Evolutionary conservation across 2,113 vertebrate genomes (phyloP).

Genomic region (Apodemus speciosus): DNA sequence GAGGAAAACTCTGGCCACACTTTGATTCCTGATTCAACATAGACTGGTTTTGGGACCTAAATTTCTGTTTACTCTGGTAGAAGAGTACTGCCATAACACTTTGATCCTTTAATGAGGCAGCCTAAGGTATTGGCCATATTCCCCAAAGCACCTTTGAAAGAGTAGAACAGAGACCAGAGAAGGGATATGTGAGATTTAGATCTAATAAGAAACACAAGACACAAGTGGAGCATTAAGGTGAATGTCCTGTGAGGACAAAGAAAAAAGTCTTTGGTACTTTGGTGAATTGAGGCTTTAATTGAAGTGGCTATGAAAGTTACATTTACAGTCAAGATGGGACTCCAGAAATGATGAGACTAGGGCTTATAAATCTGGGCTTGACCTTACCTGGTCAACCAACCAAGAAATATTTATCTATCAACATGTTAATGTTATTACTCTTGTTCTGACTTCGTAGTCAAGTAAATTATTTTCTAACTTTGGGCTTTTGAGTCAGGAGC

Average conservation of each 20-base stretch:
- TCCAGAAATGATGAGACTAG: not conserved
- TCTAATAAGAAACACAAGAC: not conserved
- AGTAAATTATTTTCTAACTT: not conserved
- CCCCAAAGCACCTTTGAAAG: not conserved
- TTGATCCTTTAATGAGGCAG: not conserved
- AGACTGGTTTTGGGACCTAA: not conserved
- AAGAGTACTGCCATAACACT: not conserved
- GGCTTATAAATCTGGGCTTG: not conserved
- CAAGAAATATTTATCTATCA: not conserved
- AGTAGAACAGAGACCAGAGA: not conserved
- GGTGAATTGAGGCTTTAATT: not conserved
- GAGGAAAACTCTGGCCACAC: not conserved
- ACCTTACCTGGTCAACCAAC: not conserved
- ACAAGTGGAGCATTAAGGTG: too few species aligned
- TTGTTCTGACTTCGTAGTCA: not conserved
- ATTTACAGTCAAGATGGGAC: not conserved
- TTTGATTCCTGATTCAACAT: not conserved
- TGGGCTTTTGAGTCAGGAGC: not conserved
- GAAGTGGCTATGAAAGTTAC: not conserved
- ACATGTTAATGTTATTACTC: not conserved
- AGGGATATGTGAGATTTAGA: not conserved
- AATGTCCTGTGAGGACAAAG: not conserved
- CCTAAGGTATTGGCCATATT: not conserved
- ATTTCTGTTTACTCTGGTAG: not conserved
- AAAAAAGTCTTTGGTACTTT: not conserved